phyloP scores from a whole-genome alignment of 2,113 vertebrate species.

The Lanius ludovicianus region DNA sequence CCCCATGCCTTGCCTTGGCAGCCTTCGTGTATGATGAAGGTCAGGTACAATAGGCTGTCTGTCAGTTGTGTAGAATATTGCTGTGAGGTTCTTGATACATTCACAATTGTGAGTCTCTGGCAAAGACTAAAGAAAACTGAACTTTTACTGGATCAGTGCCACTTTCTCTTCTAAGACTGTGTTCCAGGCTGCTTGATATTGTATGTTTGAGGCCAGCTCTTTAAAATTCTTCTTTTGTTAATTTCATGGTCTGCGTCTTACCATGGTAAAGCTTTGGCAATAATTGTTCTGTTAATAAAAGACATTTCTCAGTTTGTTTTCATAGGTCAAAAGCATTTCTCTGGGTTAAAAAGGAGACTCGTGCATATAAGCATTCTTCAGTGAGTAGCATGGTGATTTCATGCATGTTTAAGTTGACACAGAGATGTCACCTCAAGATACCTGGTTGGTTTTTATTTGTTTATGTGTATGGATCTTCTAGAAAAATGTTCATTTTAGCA shows the following conservation, averaged over 20 bases:
- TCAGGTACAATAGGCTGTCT: background rate
- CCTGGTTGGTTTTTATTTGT: background rate
- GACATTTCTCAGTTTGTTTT: background rate
- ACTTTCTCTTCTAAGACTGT: background rate
- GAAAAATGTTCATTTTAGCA: background rate
- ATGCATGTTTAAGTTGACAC: background rate
- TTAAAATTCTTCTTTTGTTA: background rate
- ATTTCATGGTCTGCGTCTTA: background rate
- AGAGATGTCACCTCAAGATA: background rate
- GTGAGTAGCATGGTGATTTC: background rate
- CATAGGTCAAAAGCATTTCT: background rate
- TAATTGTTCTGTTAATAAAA: background rate
- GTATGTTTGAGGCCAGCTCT: background rate
- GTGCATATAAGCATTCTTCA: background rate
- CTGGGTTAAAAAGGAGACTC: background rate
- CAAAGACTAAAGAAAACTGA: background rate
- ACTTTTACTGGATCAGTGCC: background rate
- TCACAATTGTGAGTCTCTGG: background rate
- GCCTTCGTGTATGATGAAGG: background rate
- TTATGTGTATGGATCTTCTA: background rate
- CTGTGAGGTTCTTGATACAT: background rate
- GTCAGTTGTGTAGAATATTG: background rate
- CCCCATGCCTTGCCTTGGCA: background rate
- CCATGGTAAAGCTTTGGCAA: background rate
- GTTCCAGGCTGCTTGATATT: background rate